Percentiles rank a stretch among this genome's conserved stretches.
Evolutionary conservation across 2,888 invertebrate genomes (phyloP).

Genomic region (Strigamia maritima): DNA sequence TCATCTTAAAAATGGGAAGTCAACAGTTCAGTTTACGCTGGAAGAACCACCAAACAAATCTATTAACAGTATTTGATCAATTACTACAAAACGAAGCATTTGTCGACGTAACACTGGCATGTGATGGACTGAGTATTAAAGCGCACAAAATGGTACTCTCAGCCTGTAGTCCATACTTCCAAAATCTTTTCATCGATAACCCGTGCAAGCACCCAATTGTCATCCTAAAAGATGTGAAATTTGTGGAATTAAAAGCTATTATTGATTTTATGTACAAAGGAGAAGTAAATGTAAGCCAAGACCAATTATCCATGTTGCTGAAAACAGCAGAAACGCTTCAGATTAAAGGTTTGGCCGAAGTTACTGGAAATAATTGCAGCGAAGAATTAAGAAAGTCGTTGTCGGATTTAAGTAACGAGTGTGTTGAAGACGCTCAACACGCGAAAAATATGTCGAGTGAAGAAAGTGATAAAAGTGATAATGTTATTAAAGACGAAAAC

Average conservation of each 20-base stretch:
- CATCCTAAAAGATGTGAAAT: constrained; percentile 69
- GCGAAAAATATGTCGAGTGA: neutral
- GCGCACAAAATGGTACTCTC: constrained; percentile 70
- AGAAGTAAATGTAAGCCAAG: constrained; percentile 83
- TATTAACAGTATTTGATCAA: constrained; percentile 63
- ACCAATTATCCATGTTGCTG: constrained; percentile 63
- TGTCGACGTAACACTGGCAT: constrained; percentile 65
- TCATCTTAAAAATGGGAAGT: constrained; percentile 50
- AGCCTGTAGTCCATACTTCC: constrained; percentile 72
- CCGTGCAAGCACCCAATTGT: constrained; percentile 62
- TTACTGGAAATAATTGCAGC: neutral
- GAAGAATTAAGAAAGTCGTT: neutral
- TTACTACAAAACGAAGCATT: constrained; percentile 63
- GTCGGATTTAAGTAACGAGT: no score
- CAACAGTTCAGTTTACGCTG: constrained; percentile 74
- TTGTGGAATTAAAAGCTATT: constrained; percentile 79
- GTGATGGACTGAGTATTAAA: constrained; percentile 61
- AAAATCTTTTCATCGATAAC: constrained; percentile 63
- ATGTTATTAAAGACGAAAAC: neutral
- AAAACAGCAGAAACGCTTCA: constrained; percentile 62
- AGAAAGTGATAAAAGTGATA: neutral
- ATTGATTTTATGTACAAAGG: constrained; percentile 91
- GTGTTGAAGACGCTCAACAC: no score
- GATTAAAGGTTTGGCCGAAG: constrained; percentile 63
- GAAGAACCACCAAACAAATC: constrained; percentile 74